phyloP scores from a whole-genome alignment of 2,797 vertebrate species.

The Pelobates cultripes region DNA sequence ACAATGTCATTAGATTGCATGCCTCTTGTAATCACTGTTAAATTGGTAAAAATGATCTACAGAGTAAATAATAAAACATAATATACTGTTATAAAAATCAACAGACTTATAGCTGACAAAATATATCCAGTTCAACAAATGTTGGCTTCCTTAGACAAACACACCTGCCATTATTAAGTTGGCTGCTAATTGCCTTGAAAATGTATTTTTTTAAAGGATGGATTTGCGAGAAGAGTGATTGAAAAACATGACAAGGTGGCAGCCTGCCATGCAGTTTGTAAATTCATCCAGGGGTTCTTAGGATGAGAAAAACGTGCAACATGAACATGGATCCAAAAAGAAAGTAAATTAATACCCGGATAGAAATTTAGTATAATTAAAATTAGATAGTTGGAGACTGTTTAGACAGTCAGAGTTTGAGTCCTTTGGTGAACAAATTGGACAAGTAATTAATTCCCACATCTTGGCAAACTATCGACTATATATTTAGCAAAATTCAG shows the following conservation, averaged over 20 bases:
- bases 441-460: constrained; percentile 30
- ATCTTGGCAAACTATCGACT: constrained; percentile 23
- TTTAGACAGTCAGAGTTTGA: constrained; percentile 8
- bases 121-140: neutral
- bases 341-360: constrained; percentile 3
- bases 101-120: neutral
- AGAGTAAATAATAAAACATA: neutral
- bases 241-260: constrained; percentile 26
- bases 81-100: neutral
- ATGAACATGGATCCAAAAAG: neutral
- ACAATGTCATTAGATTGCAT: neutral
- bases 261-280: constrained; percentile 12
- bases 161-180: neutral
- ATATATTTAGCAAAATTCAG: constrained; percentile 18
- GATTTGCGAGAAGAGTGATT: constrained; percentile 13
- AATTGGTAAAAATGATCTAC: neutral
- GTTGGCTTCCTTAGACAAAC: constrained; percentile 21
- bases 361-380: constrained; percentile 18
- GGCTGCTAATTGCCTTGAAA: constrained; percentile 13
- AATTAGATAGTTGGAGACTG: constrained; percentile 13
- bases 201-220: neutral
- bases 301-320: neutral
- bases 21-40: neutral
- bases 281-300: constrained; percentile 6
- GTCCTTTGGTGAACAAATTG: constrained; percentile 28